phyloP scores from a whole-genome alignment of 2,113 vertebrate genomes.

The Cynopterus brachyotis region DNA sequence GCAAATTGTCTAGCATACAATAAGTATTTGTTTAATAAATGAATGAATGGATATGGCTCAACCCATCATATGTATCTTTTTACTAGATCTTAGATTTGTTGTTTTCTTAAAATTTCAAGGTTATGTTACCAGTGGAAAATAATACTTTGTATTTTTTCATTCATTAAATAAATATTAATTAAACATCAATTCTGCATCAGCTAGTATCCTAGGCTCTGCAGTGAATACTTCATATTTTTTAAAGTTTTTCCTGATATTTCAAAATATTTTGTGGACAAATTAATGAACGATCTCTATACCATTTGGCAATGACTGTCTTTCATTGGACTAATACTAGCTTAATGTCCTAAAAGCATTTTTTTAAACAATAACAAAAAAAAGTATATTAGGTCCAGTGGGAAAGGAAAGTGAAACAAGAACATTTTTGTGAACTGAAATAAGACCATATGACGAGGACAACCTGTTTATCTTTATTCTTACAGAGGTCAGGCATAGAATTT shows the following conservation, averaged over 20 bases:
- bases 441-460: neutral
- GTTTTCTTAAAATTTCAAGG: slow-evolving; percentile 5
- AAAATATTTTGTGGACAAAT: neutral
- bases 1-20: neutral
- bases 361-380: neutral
- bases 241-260: neutral
- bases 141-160: neutral
- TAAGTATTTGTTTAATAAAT: neutral
- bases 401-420: neutral
- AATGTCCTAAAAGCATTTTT: neutral
- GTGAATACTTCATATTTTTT: neutral
- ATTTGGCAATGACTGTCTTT: neutral
- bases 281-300: neutral
- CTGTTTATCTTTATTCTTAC: neutral
- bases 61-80: neutral
- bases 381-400: neutral
- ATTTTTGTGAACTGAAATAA: slow-evolving; percentile 7
- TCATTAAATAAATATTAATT: too few relatives aligned
- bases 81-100: neutral
- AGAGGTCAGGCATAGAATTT: neutral
- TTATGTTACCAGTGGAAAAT: neutral
- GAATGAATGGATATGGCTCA: neutral
- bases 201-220: too few relatives aligned
- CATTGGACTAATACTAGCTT: neutral
- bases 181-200: too few relatives aligned